These are phyloP conservation scores for Acanthisitta chloris DNA, from an alignment of 2,113 vertebrate species.

Conservation along the genomic window DNA sequence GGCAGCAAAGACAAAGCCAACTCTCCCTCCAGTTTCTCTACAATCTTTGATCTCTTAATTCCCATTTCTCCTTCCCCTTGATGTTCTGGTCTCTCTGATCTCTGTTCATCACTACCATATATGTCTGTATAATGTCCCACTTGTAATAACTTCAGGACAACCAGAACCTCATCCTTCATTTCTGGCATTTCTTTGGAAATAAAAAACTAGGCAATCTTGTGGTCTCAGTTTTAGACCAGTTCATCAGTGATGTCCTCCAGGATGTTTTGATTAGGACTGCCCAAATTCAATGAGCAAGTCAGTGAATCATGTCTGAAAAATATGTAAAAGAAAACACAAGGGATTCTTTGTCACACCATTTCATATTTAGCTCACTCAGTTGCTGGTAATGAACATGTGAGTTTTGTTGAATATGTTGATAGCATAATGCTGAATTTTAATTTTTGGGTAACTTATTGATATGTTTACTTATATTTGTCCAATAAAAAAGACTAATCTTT, in stretches of 20 bases:
- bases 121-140: neutral
- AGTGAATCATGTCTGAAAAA: neutral
- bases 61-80: slow-evolving; percentile 30
- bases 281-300: neutral
- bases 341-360: neutral
- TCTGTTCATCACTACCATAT: slow-evolving; percentile 1
- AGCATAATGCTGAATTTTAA: neutral
- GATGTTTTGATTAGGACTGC: neutral
- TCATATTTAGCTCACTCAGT: neutral
- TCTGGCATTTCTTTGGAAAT: neutral
- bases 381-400: neutral
- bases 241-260: neutral
- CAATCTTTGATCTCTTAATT: slow-evolving; percentile 44
- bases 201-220: neutral
- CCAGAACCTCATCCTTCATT: neutral
- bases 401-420: neutral
- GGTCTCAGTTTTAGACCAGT: neutral
- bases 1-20: slow-evolving; percentile 44
- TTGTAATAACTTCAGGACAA: neutral
- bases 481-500: neutral
- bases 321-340: neutral
- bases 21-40: slow-evolving; percentile 19
- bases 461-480: neutral
- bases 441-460: neutral
- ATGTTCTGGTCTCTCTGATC: slow-evolving; percentile 23